Evolutionary conservation across 2,888 invertebrate species (phyloP).

Genomic region (Hypercompe scribonia): DNA sequence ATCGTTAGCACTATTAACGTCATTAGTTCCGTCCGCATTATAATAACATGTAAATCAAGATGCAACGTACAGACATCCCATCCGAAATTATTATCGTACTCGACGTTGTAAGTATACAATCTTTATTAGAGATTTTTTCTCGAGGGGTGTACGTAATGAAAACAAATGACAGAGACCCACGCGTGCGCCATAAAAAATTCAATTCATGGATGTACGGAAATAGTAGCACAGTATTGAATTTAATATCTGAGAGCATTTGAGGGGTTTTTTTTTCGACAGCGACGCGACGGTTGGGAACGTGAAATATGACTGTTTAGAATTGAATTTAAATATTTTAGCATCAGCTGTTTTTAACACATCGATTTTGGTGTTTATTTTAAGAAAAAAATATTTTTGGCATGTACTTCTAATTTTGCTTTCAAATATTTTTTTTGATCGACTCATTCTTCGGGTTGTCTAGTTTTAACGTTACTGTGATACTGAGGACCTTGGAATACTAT

Average conservation of each 20-base stretch:
- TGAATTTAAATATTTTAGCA: constrained; percentile 58
- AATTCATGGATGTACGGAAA: constrained; percentile 77
- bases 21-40: constrained; percentile 54
- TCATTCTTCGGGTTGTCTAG: not conserved
- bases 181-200: constrained; percentile 79
- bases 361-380: constrained; percentile 27
- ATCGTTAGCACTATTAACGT: constrained; percentile 54
- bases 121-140: constrained; percentile 63
- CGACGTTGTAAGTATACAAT: constrained; percentile 41
- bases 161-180: constrained; percentile 80
- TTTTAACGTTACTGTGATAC: not conserved
- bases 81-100: constrained; percentile 53
- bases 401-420: not conserved
- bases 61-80: constrained; percentile 30
- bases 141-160: constrained; percentile 76
- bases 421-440: not conserved
- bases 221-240: constrained; percentile 70
- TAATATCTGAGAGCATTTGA: constrained; percentile 66
- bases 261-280: constrained; percentile 55
- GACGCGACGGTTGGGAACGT: constrained; percentile 53
- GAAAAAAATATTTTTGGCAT: constrained; percentile 21
- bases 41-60: constrained; percentile 62
- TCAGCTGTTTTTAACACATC: constrained; percentile 55
- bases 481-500: too few species aligned
- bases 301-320: constrained; percentile 66